Evolutionary conservation across 2,113 vertebrate genomes (phyloP), one percentile per base, ranked within the genome.

Genomic region (Nestor notabilis): DNA sequence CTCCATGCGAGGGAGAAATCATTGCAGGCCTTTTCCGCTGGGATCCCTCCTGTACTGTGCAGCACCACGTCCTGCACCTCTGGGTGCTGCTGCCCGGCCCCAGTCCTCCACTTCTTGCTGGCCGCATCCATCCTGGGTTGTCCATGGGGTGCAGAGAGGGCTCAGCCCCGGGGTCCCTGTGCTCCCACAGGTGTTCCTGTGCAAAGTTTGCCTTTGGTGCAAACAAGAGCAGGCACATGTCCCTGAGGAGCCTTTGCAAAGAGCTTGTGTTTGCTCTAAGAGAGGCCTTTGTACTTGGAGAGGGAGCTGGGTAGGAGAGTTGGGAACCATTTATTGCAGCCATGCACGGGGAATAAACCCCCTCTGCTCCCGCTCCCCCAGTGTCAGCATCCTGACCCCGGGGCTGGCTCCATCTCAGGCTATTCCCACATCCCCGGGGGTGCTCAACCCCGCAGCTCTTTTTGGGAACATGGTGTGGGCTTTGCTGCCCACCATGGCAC

Each of bases 241-340:
- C 94, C 89, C 92, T 15, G 86, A 96, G 93, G 93, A 95, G 92
- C 78, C 94, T 96, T 90, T 84, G 93, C 96, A 90, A 82, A 87
- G 94, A 61, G 80, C 85, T 82, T 2, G 72, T 97, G 96, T 96
- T 97, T 97, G 96, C 92, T 94, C 91, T 91, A 4, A 85, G 90
- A 68, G 78, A 91, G 95, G 89, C 97, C 96, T 96, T 97, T 97
- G 96, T 94, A 96, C 95, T 94, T 86, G 95, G 87, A 86, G 93
- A 87, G 70, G 89, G 77, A 90, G 76, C n/a, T 19, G 31, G 91
- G 65, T 5, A 70, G 74, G 74, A 70, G 64, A 89, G 61, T 41
- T 0, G 4, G 81, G 65, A 85, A 12, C 66, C 95, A 83, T 27
- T 53, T 76, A 11, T 43, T 41, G 90, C 66, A 6, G 79, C 81